Base-by-base conservation (phyloP, 2,888 invertebrate species). In the Drosophila differens region DNA sequence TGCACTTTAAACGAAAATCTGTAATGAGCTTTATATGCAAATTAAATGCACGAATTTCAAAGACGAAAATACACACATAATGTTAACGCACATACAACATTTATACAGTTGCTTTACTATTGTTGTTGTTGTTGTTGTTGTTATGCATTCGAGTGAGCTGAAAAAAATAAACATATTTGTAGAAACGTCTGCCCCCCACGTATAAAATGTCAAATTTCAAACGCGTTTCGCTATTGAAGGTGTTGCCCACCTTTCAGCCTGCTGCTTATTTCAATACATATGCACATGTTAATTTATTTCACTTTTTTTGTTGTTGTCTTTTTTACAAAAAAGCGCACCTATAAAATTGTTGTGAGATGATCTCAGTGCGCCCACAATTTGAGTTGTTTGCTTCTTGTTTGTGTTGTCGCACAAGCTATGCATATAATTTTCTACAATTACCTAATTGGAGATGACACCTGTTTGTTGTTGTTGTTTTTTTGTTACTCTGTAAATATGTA, bases 391-490 rank as follows among this genome's bases (percentile, higher is more conserved):
- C 16, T 47, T 47, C 25, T 47, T 47, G 47, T 47, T 47, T 52
- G 59, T 25, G 39, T 37, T 49, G 49, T 53, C 49, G 61, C 55
- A 68, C 59, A 57, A 12, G 61, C 63, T 57, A 70, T 76, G 74
- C 85, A 82, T 80, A 81, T 81, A 61, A 80, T 75, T 75, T 68
- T 79, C 62, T 76, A 66, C 80, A 83, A 83, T 79, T 85, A 82
- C 87, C 37, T 64, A 87, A 82, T 83, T 83, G 83, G 87, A 82
- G 85, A 87, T 78, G 87, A 85, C 85, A 85, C 85, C 85, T 83
- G 83, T 72, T 76, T 75, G 57, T 59, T 57, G 5, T n/a, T 37
- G 14, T 35, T 35, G 7, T 35, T 64, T 73, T 54, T 52, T 58
- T 53, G 41, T 16, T 47, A 16, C 47, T 25, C 16, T 47, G 49